A percentile compares a stretch with the other conserved stretches of the same genome.
These are phyloP conservation scores for Phlogophora meticulosa DNA, from an alignment of 2,888 invertebrate genomes.

Conservation along the genomic window DNA sequence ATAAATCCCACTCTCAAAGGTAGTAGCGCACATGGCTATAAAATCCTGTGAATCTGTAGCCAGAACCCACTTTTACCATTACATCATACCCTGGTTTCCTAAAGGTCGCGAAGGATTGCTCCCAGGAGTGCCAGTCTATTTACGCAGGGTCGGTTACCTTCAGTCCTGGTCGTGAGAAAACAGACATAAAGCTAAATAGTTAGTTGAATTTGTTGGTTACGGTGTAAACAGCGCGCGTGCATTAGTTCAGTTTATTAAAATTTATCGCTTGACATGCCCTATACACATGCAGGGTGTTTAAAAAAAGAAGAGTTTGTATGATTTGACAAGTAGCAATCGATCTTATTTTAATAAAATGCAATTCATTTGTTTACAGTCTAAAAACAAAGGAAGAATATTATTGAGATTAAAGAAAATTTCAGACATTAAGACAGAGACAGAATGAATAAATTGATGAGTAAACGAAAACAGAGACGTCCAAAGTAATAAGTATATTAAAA, in stretches of 20 bases:
- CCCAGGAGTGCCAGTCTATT: constrained; percentile 46
- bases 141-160: constrained; percentile 21
- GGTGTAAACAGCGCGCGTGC: background rate
- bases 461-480: too few species aligned
- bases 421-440: too few species aligned
- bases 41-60: background rate
- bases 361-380: too few species aligned
- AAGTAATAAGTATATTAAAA: too few species aligned
- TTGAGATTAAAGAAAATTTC: too few species aligned
- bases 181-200: constrained; percentile 14
- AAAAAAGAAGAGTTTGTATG: too few species aligned
- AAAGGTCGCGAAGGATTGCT: constrained; percentile 43
- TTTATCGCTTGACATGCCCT: background rate
- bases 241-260: constrained; percentile 6
- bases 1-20: too few species aligned
- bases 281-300: background rate
- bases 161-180: constrained; percentile 6
- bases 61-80: constrained; percentile 20
- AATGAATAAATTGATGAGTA: too few species aligned
- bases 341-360: too few species aligned
- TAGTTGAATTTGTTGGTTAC: constrained; percentile 16
- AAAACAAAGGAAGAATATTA: too few species aligned
- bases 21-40: background rate
- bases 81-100: constrained; percentile 41
- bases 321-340: too few species aligned